Conservation (phyloP, 2,113 vertebrate species). For the Oreochromis aureus region DNA sequence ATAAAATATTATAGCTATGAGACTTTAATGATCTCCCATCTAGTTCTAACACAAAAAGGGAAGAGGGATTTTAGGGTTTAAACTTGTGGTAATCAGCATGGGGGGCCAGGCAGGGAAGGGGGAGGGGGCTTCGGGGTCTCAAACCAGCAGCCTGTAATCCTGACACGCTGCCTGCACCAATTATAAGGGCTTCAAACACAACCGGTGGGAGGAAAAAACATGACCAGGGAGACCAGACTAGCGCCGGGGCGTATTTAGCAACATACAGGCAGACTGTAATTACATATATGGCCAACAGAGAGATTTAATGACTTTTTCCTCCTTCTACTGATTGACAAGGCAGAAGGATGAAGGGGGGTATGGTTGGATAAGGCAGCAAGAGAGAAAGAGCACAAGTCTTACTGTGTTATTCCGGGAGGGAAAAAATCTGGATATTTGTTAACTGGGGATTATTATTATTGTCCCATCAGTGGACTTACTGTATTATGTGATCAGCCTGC, state of each 20-base stretch:
- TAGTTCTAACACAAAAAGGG: not conserved
- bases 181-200: slow-evolving; percentile 77
- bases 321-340: slow-evolving; percentile 74
- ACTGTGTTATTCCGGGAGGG: not conserved
- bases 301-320: slow-evolving; percentile 78
- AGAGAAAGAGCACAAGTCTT: not conserved
- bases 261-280: slow-evolving; percentile 81
- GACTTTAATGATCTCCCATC: not conserved
- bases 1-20: not conserved
- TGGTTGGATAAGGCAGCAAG: not conserved
- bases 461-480: not conserved
- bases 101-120: not conserved
- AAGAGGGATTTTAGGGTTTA: slow-evolving; percentile 20
- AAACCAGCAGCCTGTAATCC: slow-evolving; percentile 76
- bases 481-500: not conserved
- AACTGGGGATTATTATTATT: not conserved
- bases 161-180: slow-evolving; percentile 77
- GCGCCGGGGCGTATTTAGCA: slow-evolving; percentile 77
- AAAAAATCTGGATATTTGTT: not conserved
- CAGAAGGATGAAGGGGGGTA: slow-evolving; percentile 20
- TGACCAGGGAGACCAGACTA: slow-evolving; percentile 75
- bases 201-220: slow-evolving; percentile 77
- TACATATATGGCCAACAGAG: slow-evolving; percentile 76
- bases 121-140: slow-evolving; percentile 64
- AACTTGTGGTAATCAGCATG: slow-evolving; percentile 18